Evolutionary conservation across 2,113 vertebrate species (phyloP), one percentile per base, ranked within the genome.

Genomic region (Solea solea): DNA sequence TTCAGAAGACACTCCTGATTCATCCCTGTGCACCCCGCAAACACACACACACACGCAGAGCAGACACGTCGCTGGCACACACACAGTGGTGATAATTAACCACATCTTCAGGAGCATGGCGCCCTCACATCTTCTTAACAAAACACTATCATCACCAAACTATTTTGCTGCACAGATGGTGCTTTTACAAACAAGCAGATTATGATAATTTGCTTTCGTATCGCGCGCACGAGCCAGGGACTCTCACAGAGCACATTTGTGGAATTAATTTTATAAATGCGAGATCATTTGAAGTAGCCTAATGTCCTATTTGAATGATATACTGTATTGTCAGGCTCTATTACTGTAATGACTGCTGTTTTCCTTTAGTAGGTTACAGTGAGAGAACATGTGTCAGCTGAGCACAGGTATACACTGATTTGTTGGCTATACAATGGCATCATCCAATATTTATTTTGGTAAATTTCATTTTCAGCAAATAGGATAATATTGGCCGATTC

Each of bases 1-100:
- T 85, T 81, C 81, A 74, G 78, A 83, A 89, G 83, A 86, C 78
- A 74, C 60, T 69, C 76, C 85, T 82, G 78, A 83, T 85, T 84
- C 85, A 72, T 74, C 77, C 64, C 34, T 69, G 69, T 57, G 64
- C 41, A 15, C n/a, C 12, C 12, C 52, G 8, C 42, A 56, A 12
- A 49, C 58, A 27, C 34, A n/a, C n/a, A 41, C 21, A 49, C 57
- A 41, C 62, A 59, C 44, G 34, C 58, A 49, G 42, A 15, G 34
- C 72, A 79, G 41, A 46, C 39, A 44, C 63, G 48, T 60, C n/a
- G 41, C 51, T 66, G 57, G 61, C 74, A 69, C 59, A 67, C 63
- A 67, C 63, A 70, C 16, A 57, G 34, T 76, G 51, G 56, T 75
- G 64, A 80, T 56, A 71, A 78, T 75, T 65, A 67, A 60, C 80